These are phyloP conservation scores for Cotesia congregata DNA, from an alignment of 2,888 invertebrate genomes.

Conservation along the genomic window DNA sequence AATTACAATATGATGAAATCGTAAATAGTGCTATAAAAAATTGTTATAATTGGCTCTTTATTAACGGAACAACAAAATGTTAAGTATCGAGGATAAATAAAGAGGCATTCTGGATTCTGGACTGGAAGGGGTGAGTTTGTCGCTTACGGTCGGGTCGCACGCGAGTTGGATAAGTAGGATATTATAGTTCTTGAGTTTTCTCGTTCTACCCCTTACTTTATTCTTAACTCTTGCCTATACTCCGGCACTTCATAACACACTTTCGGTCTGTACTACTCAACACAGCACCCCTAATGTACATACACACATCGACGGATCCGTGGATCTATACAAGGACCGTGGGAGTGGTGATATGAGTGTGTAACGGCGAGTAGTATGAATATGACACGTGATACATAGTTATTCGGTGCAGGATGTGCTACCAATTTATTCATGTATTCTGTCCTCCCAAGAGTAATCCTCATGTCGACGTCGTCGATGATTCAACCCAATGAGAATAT, in stretches of 20 bases:
- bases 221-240: neutral
- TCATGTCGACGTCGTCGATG: constrained; percentile 41
- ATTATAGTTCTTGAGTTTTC: constrained; percentile 5
- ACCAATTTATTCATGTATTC: constrained; percentile 51
- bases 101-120: constrained; percentile 34
- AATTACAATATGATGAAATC: no score
- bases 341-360: constrained; percentile 40
- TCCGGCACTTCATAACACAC: neutral
- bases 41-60: no score
- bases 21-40: no score
- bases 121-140: constrained; percentile 42
- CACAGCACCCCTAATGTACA: neutral
- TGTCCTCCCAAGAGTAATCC: constrained; percentile 48
- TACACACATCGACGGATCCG: neutral
- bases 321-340: constrained; percentile 18
- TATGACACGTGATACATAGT: constrained; percentile 51
- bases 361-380: constrained; percentile 38
- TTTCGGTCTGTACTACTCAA: neutral
- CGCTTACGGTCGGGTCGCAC: constrained; percentile 47
- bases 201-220: constrained; percentile 1
- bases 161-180: constrained; percentile 39
- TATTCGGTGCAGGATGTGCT: constrained; percentile 44
- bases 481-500: constrained; percentile 17
- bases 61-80: neutral
- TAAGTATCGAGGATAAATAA: constrained; percentile 38